Percentiles rank a stretch among this genome's conserved stretches.
These are phyloP conservation scores for Drosophila bocqueti DNA, from an alignment of 1,140 invertebrate genomes.

Conservation along the genomic window DNA sequence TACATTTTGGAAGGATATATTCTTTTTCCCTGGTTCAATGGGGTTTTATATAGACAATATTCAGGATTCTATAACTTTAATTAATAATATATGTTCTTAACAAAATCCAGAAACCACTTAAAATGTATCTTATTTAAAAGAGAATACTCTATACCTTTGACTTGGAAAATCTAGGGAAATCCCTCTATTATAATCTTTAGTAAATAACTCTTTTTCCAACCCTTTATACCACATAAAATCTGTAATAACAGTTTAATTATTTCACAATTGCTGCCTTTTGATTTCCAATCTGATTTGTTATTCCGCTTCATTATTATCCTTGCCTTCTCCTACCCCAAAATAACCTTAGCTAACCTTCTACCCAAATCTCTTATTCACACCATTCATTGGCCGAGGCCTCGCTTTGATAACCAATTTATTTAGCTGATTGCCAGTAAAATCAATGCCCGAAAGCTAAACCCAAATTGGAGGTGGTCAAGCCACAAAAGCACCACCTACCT, in stretches of 20 bases:
- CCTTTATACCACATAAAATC: not conserved
- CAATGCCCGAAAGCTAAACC: conserved; percentile 46
- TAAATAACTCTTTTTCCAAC: not conserved
- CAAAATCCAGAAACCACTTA: too few relatives aligned
- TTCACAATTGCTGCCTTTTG: not conserved
- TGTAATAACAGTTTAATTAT: not conserved
- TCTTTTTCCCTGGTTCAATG: too few relatives aligned
- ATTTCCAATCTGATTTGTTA: conserved; percentile 12
- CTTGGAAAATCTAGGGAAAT: too few relatives aligned
- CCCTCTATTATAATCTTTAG: too few relatives aligned
- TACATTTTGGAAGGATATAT: not conserved
- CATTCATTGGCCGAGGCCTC: conserved; percentile 11
- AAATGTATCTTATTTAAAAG: too few relatives aligned
- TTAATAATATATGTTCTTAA: too few relatives aligned
- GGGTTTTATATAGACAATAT: not conserved
- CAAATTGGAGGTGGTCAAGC: conserved; percentile 44
- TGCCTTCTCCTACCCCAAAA: not conserved
- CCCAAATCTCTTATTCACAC: conserved; percentile 1
- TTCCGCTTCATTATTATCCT: conserved; percentile 8
- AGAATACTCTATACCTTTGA: too few relatives aligned
- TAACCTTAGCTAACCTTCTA: not conserved
- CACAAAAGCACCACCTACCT: conserved; percentile 35
- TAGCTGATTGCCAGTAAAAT: conserved; percentile 41
- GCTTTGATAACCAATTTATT: conserved; percentile 49
- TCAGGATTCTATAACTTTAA: not conserved